phyloP scores from a whole-genome alignment of 92 coral and sea anemone genomes.

The Parazoanthus darwini region DNA sequence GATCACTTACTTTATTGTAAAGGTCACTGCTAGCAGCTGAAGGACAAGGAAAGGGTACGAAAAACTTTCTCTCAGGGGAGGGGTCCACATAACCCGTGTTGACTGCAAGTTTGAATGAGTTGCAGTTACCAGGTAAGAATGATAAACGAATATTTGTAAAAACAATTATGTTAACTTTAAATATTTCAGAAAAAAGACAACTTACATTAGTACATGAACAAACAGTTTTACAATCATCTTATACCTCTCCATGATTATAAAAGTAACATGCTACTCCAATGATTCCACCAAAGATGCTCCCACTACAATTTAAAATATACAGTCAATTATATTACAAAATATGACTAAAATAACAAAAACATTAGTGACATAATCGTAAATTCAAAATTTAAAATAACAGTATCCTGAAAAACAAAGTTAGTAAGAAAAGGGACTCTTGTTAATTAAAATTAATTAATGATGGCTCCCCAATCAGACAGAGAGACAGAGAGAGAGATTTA shows the following conservation, averaged over 20 bases:
- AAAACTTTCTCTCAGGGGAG: conserved; percentile 96
- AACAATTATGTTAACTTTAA: too few species aligned
- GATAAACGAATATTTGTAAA: background rate
- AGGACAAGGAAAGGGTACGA: conserved; percentile 92
- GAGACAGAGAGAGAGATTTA: too few species aligned
- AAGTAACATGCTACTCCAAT: conserved; percentile 88
- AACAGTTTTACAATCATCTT: background rate
- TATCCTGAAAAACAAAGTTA: too few species aligned
- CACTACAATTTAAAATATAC: conserved; percentile 42
- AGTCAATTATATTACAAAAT: background rate
- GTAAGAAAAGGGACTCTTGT: background rate
- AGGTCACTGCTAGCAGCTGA: conserved; percentile 88
- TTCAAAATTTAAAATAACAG: background rate
- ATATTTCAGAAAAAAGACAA: too few species aligned
- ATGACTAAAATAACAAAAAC: too few species aligned
- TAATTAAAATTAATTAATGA: background rate
- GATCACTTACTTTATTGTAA: conserved; percentile 77
- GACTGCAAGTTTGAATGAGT: conserved; percentile 51
- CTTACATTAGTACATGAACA: too few species aligned
- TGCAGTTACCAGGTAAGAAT: background rate
- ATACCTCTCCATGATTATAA: conserved; percentile 95
- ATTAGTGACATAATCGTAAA: background rate
- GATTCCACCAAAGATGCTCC: conserved; percentile 93
- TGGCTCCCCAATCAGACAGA: too few species aligned
- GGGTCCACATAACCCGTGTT: conserved; percentile 99